Base-by-base conservation (phyloP, 2,113 vertebrate species). In the Leiothrix lutea region DNA sequence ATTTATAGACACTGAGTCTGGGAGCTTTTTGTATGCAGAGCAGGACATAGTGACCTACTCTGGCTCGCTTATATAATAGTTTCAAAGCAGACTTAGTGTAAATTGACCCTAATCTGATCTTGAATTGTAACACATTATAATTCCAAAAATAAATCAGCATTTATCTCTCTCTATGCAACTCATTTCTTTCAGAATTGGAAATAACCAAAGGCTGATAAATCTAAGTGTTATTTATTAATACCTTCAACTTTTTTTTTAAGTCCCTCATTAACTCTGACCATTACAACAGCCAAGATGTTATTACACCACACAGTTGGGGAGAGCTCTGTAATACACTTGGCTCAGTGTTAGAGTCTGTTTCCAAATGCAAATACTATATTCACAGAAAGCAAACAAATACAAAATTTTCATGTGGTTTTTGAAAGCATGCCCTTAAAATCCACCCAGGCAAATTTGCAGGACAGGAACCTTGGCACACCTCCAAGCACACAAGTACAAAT, bases 21-120 rank as follows among this genome's bases (percentile, higher is more conserved):
- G 77, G 74, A 91, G 82, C 71, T 88, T 87, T 94, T 44, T 70
- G 62, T 86, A 74, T 69, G 79, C 51, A 36, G 88, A 95, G 86
- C 92, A 95, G 94, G 92, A 95, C 84, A 87, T 36, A 87, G 82
- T 94, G 95, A 95, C 94, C 93, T 97, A 85, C 88, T 96, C 87
- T 48, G 92, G 77, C 69, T 95, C 24, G 11, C 61, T 96, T 97
- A 84, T 84, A 60, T 92, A 97, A 97, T 80, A 88, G 85, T 87
- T 96, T 96, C 92, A 96, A 94, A 95, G 77, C 66, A 95, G 96
- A 94, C 94, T 97, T 97, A 95, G 91, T 94, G 92, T 96, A 97
- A 96, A 96, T 92, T 97, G 96, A 97, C 92, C 92, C 96, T 96
- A 96, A 97, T 95, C 96, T 95, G 73, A 94, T 95, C 92, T 87